phyloP scores from a whole-genome alignment of 2,797 vertebrate species.

The Sus cebifrons region DNA sequence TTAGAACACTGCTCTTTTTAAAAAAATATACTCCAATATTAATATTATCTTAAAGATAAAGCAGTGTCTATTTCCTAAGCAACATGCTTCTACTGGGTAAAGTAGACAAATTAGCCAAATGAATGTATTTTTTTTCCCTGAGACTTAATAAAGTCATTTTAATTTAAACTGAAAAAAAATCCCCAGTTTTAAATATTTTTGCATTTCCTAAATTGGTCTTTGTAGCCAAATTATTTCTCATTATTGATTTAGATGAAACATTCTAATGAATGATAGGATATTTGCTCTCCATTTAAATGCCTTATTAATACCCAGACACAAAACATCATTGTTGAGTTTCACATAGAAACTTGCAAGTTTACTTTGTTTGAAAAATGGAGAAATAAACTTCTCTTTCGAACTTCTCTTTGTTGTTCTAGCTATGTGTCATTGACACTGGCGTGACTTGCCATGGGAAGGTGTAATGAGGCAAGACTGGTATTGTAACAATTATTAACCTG shows the following conservation, averaged over 20 bases:
- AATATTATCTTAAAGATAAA: constrained; percentile 15
- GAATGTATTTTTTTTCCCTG: neutral
- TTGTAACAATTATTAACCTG: constrained; percentile 84
- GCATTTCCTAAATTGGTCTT: constrained; percentile 16
- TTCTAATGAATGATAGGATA: neutral
- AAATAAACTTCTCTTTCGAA: constrained; percentile 79
- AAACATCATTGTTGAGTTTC: constrained; percentile 61
- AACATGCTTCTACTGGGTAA: neutral
- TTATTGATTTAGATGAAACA: constrained; percentile 20
- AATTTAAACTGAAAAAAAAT: constrained; percentile 12
- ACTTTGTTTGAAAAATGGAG: constrained; percentile 80
- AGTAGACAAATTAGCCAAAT: constrained; percentile 17
- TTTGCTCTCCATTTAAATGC: constrained; percentile 31
- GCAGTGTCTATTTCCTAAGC: neutral
- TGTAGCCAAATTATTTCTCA: neutral
- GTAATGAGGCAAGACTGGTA: constrained; percentile 83
- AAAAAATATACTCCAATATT: constrained; percentile 31
- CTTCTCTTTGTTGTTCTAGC: constrained; percentile 82
- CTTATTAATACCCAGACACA: constrained; percentile 69
- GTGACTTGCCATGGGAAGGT: constrained; percentile 87
- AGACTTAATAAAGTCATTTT: constrained; percentile 19
- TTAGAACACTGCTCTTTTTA: constrained; percentile 18
- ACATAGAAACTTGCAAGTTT: constrained; percentile 74
- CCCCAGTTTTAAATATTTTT: neutral
- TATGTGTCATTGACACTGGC: constrained; percentile 79